Evolutionary conservation across 2,797 vertebrate species (phyloP).

Genomic region (Pelochelys cantorii): DNA sequence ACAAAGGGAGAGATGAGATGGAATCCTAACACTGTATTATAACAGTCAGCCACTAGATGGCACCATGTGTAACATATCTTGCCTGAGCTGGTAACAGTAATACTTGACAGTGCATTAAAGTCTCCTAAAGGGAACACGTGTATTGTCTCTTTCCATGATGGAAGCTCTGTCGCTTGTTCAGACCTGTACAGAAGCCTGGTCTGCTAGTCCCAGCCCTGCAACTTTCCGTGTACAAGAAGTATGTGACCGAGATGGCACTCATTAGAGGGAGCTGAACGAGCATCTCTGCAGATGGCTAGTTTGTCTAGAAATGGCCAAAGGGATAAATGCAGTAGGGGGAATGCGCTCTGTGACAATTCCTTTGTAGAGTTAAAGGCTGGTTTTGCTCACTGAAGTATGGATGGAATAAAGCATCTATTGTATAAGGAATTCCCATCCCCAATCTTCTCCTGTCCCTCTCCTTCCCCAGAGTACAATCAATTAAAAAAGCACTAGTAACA

Average conservation of each 20-base stretch:
- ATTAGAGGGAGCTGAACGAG: not conserved
- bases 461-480: not conserved
- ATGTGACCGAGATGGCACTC: not conserved
- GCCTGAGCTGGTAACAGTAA: not conserved
- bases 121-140: not conserved
- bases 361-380: not conserved
- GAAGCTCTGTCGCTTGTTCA: not conserved
- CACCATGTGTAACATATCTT: not conserved
- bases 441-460: not conserved
- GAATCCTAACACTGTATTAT: not conserved
- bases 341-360: no score
- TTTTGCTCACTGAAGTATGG: not conserved
- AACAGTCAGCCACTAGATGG: not conserved
- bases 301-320: not conserved
- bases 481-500: not conserved
- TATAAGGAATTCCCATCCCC: not conserved
- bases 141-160: not conserved
- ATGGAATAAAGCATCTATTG: not conserved
- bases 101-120: not conserved
- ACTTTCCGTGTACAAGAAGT: not conserved
- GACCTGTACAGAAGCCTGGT: not conserved
- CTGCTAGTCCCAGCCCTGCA: not conserved
- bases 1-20: not conserved
- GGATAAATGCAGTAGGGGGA: no score
- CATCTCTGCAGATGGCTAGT: not conserved